These are phyloP conservation scores for Eupristina koningsbergeri DNA, from an alignment of 1,140 invertebrate species.

Conservation along the genomic window DNA sequence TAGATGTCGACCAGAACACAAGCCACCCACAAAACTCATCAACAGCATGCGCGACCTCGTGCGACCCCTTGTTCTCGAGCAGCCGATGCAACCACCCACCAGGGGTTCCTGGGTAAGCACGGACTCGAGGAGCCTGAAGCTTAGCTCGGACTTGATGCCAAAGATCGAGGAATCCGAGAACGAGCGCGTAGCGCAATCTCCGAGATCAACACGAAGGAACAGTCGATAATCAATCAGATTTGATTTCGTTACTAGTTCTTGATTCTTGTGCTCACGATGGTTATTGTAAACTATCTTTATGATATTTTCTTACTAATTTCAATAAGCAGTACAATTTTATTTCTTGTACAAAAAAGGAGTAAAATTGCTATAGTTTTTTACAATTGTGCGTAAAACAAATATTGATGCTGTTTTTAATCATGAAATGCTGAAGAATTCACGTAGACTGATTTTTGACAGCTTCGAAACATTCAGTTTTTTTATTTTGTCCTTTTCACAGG, in stretches of 20 bases:
- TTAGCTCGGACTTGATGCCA: slow-evolving; percentile 23
- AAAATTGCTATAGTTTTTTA: slow-evolving; percentile 21
- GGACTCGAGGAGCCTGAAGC: neutral
- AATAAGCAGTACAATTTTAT: slow-evolving; percentile 5
- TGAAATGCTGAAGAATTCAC: neutral
- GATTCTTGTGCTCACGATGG: neutral
- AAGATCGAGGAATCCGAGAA: slow-evolving; percentile 42
- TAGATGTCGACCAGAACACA: slow-evolving; percentile 42
- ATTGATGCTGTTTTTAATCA: neutral
- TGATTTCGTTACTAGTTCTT: neutral
- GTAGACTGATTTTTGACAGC: neutral
- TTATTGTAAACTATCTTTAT: neutral
- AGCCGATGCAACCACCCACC: slow-evolving; percentile 59
- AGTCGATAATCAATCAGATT: slow-evolving; percentile 7
- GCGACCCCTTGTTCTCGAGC: slow-evolving; percentile 66
- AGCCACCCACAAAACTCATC: slow-evolving; percentile 19
- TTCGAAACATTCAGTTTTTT: neutral
- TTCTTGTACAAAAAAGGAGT: slow-evolving; percentile 8
- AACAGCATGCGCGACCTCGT: slow-evolving; percentile 57
- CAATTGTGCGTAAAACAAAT: neutral
- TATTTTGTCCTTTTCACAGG: neutral
- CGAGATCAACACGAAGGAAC: slow-evolving; percentile 39
- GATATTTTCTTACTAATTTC: neutral
- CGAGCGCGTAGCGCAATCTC: slow-evolving; percentile 51
- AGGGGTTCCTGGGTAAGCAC: neutral